Evolutionary conservation across 2,888 invertebrate species (phyloP).

Genomic region (Lochmaea capreae): DNA sequence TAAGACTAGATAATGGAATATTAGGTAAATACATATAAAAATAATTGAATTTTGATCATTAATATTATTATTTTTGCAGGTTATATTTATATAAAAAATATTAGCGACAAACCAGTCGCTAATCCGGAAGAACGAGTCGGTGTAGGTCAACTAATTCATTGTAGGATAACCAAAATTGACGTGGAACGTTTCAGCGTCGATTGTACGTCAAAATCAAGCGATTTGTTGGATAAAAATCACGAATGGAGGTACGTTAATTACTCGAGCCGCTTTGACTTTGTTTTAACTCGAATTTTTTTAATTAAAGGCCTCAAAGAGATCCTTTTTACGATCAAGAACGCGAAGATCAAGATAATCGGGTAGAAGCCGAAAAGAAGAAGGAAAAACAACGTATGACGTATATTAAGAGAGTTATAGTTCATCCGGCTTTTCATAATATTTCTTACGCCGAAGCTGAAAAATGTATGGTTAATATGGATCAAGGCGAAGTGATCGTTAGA

Average conservation of each 20-base stretch:
- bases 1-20: slow-evolving; percentile 88
- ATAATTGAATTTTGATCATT: neutral
- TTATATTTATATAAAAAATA: slow-evolving; percentile 92
- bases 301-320: slow-evolving; percentile 82
- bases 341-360: slow-evolving; percentile 83
- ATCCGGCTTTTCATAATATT: slow-evolving; percentile 97
- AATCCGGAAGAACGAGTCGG: slow-evolving; percentile 94
- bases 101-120: slow-evolving; percentile 92
- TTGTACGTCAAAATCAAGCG: slow-evolving; percentile 92
- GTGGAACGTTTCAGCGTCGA: slow-evolving; percentile 94
- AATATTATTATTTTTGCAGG: slow-evolving; percentile 72
- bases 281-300: slow-evolving; percentile 10
- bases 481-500: slow-evolving; percentile 95
- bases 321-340: slow-evolving; percentile 89
- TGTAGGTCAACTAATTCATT: slow-evolving; percentile 85
- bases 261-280: neutral
- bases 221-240: slow-evolving; percentile 89
- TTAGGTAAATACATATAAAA: slow-evolving; percentile 69
- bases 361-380: slow-evolving; percentile 85
- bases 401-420: slow-evolving; percentile 96
- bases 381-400: slow-evolving; percentile 86
- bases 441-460: slow-evolving; percentile 93
- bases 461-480: slow-evolving; percentile 91
- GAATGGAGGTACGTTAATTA: slow-evolving; percentile 79
- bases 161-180: slow-evolving; percentile 94